Evolutionary conservation across 2,113 vertebrate species (phyloP), one percentile per base, ranked within the genome.

Genomic region (Rhinichthys klamathensis): DNA sequence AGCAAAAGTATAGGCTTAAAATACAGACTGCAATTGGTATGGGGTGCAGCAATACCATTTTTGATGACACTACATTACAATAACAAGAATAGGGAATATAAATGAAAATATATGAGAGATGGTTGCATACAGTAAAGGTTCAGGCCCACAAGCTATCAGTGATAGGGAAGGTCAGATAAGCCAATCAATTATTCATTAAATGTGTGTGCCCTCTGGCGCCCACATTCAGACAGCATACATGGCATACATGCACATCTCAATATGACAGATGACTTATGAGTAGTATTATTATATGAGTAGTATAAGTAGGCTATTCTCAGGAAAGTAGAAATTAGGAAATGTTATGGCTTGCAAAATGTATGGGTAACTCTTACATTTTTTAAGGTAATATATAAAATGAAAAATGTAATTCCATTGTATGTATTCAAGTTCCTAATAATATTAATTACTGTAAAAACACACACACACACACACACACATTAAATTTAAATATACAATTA

Each of bases 151-250:
- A 67, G 27, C 61, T n/a, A 81, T 67, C 79, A 32, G 38, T 61
- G 56, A 25, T 32, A 51, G 41, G 69, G 35, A 69, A 63, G 61
- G 44, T 75, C 75, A 69, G 25, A 65, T 44, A 38, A 75, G 6
- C 46, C 41, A 76, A 74, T 82, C 80, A 44, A 54, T 77, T 41
- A 77, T 88, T 82, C 46, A 83, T 83, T 58, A 70, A 80, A 41
- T 35, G 65, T 82, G 51, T 54, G 27, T 74, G 84, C 74, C 74
- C 67, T 88, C 80, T 80, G 78, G 65, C 10, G 80, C 9, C 46
- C 23, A 27, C 38, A 23, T 46, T 69, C 27, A 81, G 44, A 56
- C 56, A 41, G 73, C 72, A 70, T 49, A 9, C 27, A 74, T 74
- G 25, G 6, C 73, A 25, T 16, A 23, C 38, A 46, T 0, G 1